Conservation (phyloP, 2,888 invertebrate genomes). For the Tenthredo amoena region DNA sequence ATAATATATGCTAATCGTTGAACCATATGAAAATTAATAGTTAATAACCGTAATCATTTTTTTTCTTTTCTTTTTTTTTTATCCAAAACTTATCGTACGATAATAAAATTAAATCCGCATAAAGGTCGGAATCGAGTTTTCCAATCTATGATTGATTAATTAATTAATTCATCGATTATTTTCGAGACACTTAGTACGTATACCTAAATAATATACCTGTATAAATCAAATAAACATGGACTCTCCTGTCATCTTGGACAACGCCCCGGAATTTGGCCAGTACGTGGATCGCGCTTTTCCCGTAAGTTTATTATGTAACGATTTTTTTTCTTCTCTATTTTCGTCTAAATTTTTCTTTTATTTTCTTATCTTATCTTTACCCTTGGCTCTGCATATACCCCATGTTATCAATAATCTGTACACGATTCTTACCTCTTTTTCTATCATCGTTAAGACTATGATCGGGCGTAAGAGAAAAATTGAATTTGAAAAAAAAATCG, state of each 20-base stretch:
- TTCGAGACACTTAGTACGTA: background rate
- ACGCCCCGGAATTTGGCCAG: slow-evolving; percentile 81
- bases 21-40: background rate
- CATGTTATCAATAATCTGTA: background rate
- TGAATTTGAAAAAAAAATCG: background rate
- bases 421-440: background rate
- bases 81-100: background rate
- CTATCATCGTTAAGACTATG: background rate
- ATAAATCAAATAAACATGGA: slow-evolving; percentile 77
- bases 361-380: background rate
- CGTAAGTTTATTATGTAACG: slow-evolving; percentile 77
- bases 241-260: slow-evolving; percentile 83
- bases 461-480: background rate
- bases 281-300: slow-evolving; percentile 77
- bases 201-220: background rate
- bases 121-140: background rate
- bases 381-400: background rate
- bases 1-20: background rate
- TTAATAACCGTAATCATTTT: background rate
- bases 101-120: background rate
- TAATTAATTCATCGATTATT: background rate
- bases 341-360: background rate
- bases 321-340: background rate
- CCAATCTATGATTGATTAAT: background rate
- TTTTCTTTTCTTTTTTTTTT: background rate